phyloP scores from a whole-genome alignment of 2,113 vertebrate genomes.

The Chaetodon trifascialis region DNA sequence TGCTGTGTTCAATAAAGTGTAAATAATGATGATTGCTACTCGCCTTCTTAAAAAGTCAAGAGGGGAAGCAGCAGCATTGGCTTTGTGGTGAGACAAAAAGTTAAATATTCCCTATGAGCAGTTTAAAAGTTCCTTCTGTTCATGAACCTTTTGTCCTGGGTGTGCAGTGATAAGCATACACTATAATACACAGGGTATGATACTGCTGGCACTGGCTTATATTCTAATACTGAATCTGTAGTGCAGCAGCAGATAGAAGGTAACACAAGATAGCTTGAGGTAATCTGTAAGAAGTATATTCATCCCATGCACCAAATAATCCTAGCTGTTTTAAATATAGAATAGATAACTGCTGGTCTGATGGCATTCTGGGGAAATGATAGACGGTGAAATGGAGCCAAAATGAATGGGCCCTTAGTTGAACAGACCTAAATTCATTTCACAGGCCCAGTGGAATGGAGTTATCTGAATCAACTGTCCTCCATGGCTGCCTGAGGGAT shows the following conservation, averaged over 20 bases:
- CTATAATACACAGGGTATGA: conserved; percentile 64
- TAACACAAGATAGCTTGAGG: conserved; percentile 71
- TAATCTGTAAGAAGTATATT: conserved; percentile 75
- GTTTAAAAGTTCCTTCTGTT: conserved; percentile 51
- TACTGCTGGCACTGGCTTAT: conserved; percentile 48
- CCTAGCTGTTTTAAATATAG: conserved; percentile 79
- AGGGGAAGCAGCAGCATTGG: background rate
- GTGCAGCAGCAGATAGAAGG: conserved; percentile 60
- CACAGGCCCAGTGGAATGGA: conserved; percentile 69
- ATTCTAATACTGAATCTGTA: conserved; percentile 65
- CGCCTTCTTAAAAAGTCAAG: background rate
- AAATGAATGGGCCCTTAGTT: conserved; percentile 75
- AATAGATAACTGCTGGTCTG: conserved; percentile 71
- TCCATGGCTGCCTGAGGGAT: conserved; percentile 72
- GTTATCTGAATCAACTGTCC: conserved; percentile 80
- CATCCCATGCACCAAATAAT: conserved; percentile 70
- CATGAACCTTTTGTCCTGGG: conserved; percentile 46
- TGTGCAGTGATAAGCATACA: conserved; percentile 51
- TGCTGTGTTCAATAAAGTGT: conserved; percentile 10
- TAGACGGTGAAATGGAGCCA: conserved; percentile 72
- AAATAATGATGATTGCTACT: conserved; percentile 19
- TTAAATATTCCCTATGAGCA: conserved; percentile 37
- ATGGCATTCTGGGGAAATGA: conserved; percentile 70
- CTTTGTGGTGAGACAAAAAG: conserved; percentile 23
- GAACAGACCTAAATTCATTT: conserved; percentile 80